Evolutionary conservation across 1,140 invertebrate species (phyloP).

Genomic region (Thrips palmi): DNA sequence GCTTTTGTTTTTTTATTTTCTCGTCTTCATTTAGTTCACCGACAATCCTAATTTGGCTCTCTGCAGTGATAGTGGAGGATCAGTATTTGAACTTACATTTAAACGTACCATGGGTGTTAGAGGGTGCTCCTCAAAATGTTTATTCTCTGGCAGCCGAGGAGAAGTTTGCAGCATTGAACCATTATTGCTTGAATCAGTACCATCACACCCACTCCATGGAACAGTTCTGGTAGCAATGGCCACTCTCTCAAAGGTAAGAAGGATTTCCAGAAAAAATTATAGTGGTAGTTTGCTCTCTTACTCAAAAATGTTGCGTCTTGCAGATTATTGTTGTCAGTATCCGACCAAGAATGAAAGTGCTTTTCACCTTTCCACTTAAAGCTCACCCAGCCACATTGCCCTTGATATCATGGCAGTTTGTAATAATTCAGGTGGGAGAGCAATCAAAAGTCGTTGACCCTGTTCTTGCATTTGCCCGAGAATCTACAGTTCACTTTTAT

Average conservation of each 20-base stretch:
- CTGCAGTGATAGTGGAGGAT: conserved; percentile 87
- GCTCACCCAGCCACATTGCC: conserved; percentile 49
- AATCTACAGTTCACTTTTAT: conserved; percentile 63
- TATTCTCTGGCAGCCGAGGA: conserved; percentile 85
- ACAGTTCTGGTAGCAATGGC: conserved; percentile 78
- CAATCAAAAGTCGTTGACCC: conserved; percentile 48
- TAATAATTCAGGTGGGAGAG: conserved; percentile 59
- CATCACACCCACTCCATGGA: conserved; percentile 49
- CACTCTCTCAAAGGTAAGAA: conserved; percentile 72
- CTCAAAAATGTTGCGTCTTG: conserved; percentile 8
- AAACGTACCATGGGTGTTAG: conserved; percentile 75
- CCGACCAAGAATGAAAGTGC: conserved; percentile 48
- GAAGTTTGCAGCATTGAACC: conserved; percentile 86
- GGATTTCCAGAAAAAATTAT: too few relatives aligned
- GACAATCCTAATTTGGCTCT: conserved; percentile 57
- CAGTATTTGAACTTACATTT: conserved; percentile 90
- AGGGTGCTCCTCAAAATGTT: conserved; percentile 68
- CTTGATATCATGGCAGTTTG: conserved; percentile 81
- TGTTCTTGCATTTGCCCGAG: conserved; percentile 69
- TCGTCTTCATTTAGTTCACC: conserved; percentile 37
- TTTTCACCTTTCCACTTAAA: conserved; percentile 28
- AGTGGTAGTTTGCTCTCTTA: too few relatives aligned
- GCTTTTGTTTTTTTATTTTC: conserved; percentile 1
- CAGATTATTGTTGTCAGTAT: conserved; percentile 73
- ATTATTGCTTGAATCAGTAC: conserved; percentile 45